Conservation (phyloP, 2,113 vertebrate genomes). For the Caracal caracal region DNA sequence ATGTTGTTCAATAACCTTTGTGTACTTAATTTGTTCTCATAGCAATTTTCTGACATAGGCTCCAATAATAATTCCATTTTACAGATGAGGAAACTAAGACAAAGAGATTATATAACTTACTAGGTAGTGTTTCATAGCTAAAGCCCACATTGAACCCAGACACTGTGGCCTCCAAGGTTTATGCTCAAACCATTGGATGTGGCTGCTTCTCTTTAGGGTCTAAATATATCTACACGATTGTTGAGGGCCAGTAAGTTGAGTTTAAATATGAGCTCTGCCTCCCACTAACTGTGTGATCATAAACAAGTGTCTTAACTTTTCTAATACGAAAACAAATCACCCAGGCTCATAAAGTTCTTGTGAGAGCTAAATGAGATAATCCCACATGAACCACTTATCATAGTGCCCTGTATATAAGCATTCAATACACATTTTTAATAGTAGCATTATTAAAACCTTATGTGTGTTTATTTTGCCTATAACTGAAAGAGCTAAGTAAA, state of each 20-base stretch:
- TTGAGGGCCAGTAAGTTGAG: neutral
- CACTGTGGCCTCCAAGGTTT: neutral
- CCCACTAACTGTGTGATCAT: neutral
- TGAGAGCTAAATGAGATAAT: neutral
- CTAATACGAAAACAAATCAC: neutral
- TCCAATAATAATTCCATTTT: neutral
- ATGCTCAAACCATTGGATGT: neutral
- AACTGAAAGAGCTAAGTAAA: neutral
- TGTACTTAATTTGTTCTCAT: neutral
- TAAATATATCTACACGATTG: neutral
- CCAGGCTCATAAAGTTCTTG: neutral
- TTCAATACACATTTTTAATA: neutral
- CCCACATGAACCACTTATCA: neutral
- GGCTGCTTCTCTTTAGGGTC: neutral
- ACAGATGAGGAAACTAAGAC: neutral
- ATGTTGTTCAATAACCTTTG: neutral
- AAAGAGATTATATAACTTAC: neutral
- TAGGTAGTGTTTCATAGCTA: neutral
- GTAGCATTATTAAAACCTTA: too few species aligned
- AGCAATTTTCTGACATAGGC: neutral
- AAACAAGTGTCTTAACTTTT: neutral
- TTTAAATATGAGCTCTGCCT: neutral
- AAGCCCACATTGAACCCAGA: neutral
- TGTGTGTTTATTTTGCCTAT: neutral
- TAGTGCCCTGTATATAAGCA: neutral